Base-by-base conservation (phyloP, 1,140 invertebrate species). In the Drosophila pseudoananassae region DNA sequence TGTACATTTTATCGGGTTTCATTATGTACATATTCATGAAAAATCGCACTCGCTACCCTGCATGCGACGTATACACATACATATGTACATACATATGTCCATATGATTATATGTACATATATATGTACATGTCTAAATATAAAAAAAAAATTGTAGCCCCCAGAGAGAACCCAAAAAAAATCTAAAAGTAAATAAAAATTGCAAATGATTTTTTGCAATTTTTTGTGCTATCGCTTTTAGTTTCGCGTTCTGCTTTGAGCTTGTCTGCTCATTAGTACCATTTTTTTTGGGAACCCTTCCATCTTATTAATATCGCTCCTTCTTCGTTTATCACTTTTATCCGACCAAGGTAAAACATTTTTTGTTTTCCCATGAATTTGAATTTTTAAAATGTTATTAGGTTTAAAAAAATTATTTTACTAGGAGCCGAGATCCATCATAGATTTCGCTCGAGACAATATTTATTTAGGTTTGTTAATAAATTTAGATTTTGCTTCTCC, bases 151-250 rank as follows among this genome's bases (percentile, higher is more conserved):
- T 4, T 36, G 12, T 87, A 63, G 78, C 78, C 78, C 78, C 52
- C 82, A 71, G 71, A 83, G 78, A 73, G 83, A 88, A 88, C 83
- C 20, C 20, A 75, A 76, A 73, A 78, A 87, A 82, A 80, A 79
- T 59, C 23, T 55, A 45, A 73, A 63, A 66, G 65, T 49, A 68
- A 79, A 71, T 78, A 76, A 78, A 84, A 88, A 88, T 88, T 65
- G 79, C 78, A 87, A 87, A 87, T 87, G 83, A 87, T 87, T 87
- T 87, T 78, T 79, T 78, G 78, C 83, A 68, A 87, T 43, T 78
- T 79, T 51, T 61, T 69, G 53, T 51, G 51, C 20, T 64, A 38
- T 73, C 54, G 75, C 79, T 79, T 83, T 83, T 78, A 75, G 78
- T 87, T 82, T 82, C 78, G 29, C 65, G 54, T 87, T 82, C 74